Evolutionary conservation across 2,888 invertebrate genomes (phyloP).

Genomic region (Drosophila infuscata): DNA sequence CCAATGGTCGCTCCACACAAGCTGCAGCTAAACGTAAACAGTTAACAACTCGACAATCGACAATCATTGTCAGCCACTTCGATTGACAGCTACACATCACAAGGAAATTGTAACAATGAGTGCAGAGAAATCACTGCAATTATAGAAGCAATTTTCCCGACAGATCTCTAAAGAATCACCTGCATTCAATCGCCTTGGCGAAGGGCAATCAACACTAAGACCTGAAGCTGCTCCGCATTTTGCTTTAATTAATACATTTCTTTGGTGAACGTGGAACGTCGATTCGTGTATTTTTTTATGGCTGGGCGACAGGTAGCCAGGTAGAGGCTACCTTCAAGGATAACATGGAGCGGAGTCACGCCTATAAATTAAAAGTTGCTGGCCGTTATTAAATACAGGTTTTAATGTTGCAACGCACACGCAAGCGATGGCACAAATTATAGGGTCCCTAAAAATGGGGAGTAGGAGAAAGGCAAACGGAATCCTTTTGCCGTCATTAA

Average conservation of each 20-base stretch:
- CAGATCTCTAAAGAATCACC: conserved; percentile 36
- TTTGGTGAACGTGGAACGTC: conserved; percentile 18
- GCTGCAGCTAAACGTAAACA: conserved; percentile 39
- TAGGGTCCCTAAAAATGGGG: conserved; percentile 44
- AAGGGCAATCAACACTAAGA: conserved; percentile 20
- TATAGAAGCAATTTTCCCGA: conserved; percentile 45
- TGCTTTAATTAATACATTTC: conserved; percentile 76
- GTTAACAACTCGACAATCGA: conserved; percentile 48
- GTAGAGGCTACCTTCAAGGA: conserved; percentile 50
- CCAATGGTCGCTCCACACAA: background rate
- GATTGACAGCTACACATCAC: conserved; percentile 63
- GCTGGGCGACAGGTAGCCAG: conserved; percentile 37
- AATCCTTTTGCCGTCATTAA: conserved; percentile 36
- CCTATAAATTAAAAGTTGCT: conserved; percentile 65
- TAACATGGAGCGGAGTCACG: conserved; percentile 58
- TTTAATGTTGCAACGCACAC: conserved; percentile 45
- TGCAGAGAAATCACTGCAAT: conserved; percentile 66
- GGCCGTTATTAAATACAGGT: conserved; percentile 74
- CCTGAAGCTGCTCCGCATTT: conserved; percentile 28
- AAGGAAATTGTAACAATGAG: conserved; percentile 58
- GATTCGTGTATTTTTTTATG: conserved; percentile 55
- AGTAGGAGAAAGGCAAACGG: conserved; percentile 5
- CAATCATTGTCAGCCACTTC: conserved; percentile 37
- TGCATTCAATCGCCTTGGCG: conserved; percentile 29
- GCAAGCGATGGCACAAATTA: conserved; percentile 52